These are phyloP conservation scores for Ceratotherium simum DNA, from an alignment of 2,113 vertebrate genomes.

Conservation along the genomic window DNA sequence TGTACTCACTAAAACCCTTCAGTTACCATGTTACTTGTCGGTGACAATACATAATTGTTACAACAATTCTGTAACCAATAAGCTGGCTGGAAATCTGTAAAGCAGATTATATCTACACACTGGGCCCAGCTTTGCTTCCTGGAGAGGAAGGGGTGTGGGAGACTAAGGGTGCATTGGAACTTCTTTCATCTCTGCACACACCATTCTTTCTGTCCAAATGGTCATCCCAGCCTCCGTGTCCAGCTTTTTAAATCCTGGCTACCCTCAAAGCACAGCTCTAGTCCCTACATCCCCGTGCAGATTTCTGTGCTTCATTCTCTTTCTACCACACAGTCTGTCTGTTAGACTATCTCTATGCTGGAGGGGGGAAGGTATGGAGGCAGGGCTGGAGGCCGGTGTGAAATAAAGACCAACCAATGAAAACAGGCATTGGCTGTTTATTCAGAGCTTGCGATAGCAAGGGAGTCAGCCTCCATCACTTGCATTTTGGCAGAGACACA, in stretches of 20 bases:
- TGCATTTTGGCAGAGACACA: not conserved
- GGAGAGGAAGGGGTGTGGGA: not conserved
- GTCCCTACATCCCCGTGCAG: not conserved
- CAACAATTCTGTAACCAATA: not conserved
- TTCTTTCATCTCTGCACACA: not conserved
- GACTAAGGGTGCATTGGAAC: not conserved
- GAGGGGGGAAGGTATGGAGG: not conserved
- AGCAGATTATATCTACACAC: not conserved
- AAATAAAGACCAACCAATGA: not conserved
- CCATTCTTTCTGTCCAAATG: not conserved
- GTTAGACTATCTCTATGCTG: not conserved
- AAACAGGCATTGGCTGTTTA: not conserved
- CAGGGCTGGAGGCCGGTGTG: not conserved
- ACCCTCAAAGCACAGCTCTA: not conserved
- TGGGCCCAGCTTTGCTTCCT: not conserved
- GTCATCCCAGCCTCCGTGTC: not conserved
- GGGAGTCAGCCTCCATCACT: too few relatives aligned
- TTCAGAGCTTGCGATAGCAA: not conserved
- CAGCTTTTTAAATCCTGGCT: not conserved
- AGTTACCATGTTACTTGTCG: conserved; percentile 63
- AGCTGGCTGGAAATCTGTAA: not conserved
- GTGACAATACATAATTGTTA: not conserved
- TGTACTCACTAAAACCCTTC: conserved; percentile 39
- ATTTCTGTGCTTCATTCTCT: not conserved
- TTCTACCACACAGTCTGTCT: not conserved